phyloP scores from a whole-genome alignment of 1,140 invertebrate species.

The Micrasema minimum region DNA sequence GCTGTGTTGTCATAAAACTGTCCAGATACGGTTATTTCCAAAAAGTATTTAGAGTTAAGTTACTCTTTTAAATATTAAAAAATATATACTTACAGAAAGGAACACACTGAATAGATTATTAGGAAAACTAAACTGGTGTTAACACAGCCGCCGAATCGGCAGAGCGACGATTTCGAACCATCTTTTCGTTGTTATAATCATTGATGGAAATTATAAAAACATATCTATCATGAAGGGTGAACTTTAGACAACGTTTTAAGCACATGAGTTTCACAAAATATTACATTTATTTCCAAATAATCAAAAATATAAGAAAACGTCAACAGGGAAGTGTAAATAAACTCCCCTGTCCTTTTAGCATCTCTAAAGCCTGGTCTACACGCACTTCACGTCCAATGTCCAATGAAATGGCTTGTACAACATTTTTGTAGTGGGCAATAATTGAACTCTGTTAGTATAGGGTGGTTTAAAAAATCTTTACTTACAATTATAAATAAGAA shows the following conservation, averaged over 20 bases:
- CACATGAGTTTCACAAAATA: conserved; percentile 4
- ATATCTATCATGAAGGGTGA: not conserved
- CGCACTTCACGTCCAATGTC: conserved; percentile 5
- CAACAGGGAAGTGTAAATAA: conserved; percentile 35
- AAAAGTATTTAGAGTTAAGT: conserved; percentile 4
- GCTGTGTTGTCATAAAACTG: conserved; percentile 10
- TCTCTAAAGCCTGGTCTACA: conserved; percentile 30
- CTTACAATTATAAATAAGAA: too few relatives aligned
- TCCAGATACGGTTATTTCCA: not conserved
- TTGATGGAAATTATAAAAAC: conserved; percentile 4
- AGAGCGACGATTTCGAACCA: conserved; percentile 24
- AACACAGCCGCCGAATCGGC: conserved; percentile 14
- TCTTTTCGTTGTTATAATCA: conserved; percentile 5
- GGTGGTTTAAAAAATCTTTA: too few relatives aligned
- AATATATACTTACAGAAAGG: conserved; percentile 12
- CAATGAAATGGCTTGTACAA: conserved; percentile 21
- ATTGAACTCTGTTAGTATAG: too few relatives aligned
- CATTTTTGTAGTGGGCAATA: too few relatives aligned
- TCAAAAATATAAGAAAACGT: conserved; percentile 31
- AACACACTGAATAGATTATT: not conserved
- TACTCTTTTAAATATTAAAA: not conserved
- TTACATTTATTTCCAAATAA: conserved; percentile 16
- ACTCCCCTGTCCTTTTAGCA: conserved; percentile 34
- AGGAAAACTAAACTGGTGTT: conserved; percentile 19
- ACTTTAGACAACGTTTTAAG: conserved; percentile 14